These are phyloP conservation scores for Helleia helle DNA, from an alignment of 2,888 invertebrate genomes.

Conservation along the genomic window DNA sequence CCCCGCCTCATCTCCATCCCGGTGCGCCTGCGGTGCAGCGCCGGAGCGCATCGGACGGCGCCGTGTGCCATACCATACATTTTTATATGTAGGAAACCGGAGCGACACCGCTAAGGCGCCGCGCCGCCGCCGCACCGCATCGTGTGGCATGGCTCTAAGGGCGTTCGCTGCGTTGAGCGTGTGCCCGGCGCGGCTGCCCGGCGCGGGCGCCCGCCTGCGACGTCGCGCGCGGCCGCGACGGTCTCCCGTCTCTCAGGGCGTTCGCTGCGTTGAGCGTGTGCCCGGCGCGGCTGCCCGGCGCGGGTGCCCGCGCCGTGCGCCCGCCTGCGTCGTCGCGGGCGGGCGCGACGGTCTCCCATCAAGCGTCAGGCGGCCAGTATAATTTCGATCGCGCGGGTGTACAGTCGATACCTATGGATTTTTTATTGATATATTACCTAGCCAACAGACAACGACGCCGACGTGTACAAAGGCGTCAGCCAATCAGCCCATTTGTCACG, in stretches of 20 bases:
- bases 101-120: background rate
- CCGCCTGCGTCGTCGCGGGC: background rate
- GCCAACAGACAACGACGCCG: constrained; percentile 2
- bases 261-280: constrained; percentile 2
- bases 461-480: background rate
- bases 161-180: constrained; percentile 2
- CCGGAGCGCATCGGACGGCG: background rate
- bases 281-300: background rate
- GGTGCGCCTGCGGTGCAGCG: background rate
- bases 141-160: no score
- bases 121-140: background rate
- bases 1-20: no score
- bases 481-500: constrained; percentile 5
- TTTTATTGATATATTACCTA: constrained; percentile 4
- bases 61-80: background rate
- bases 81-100: background rate
- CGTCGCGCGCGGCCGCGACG: background rate
- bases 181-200: no score
- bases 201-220: background rate
- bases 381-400: constrained; percentile 2
- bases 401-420: constrained; percentile 8
- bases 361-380: no score
- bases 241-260: background rate
- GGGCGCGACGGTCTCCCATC: background rate
- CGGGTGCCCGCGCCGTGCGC: background rate